Evolutionary conservation across 2,797 vertebrate species (phyloP), one percentile per base, ranked within the genome.

Genomic region (Acanthiza pusilla): DNA sequence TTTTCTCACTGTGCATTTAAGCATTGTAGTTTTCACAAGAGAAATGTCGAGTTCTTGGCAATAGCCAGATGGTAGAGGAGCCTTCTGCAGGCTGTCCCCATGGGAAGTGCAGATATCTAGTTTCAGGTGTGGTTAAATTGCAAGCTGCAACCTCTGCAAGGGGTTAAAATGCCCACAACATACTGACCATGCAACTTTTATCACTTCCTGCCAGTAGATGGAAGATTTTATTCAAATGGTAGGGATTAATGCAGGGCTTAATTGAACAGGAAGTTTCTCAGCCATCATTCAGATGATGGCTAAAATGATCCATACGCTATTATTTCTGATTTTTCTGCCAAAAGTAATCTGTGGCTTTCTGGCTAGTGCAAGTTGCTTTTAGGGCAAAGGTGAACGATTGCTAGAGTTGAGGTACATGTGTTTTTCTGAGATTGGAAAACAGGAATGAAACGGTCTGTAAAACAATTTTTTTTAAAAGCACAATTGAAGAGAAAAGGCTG

Each of bases 181-280:
- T 71, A 10, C 71, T 92, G 88, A 86, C 92, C 65, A 70, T 76
- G 71, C 87, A 81, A 89, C 86, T 95, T 96, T 86, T 88, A 88
- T 91, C 74, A 66, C 93, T 97, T 97, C 95, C 96, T 96, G 93
- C 94, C 60, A 36, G 42, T 63, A 93, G 94, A 85, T 53, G 55
- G 87, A 87, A 93, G 82, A 94, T 77, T 58, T 88, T 95, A 88
- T 93, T 96, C 76, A 61, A 94, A 94, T 87, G 79, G 92, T 80
- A 91, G 88, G 95, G 92, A 97, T 97, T 98, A 96, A 91, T 95
- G 94, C 86, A 96, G 91, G 91, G 47, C 77, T 96, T 98, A 94
- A 95, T 96, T 92, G 93, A 95, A 96, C 90, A 97, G 97, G 97
- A 98, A 97, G 96, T 96, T 96, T 92, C 96, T 95, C 92, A 96